Evolutionary conservation across 2,888 invertebrate species (phyloP).

Genomic region (Ariolimax columbianus): DNA sequence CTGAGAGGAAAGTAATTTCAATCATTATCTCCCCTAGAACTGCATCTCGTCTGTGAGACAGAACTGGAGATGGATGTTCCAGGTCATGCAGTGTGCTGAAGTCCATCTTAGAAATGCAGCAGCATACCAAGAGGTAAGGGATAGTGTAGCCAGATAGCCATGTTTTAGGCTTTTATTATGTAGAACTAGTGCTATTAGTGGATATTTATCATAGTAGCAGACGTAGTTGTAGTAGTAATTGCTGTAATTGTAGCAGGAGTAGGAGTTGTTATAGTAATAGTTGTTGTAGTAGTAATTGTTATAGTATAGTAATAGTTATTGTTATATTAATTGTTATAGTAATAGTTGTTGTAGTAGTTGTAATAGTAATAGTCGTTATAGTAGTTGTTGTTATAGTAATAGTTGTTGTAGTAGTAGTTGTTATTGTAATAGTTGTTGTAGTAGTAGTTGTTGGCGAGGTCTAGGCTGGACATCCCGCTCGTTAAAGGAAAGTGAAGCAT

Average conservation of each 20-base stretch:
- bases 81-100: slow-evolving; percentile 74
- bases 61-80: slow-evolving; percentile 75
- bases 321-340: background rate
- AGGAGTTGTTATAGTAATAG: background rate
- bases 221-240: background rate
- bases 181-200: too few relatives aligned
- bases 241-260: background rate
- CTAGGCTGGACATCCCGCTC: too few relatives aligned
- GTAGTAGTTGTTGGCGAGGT: background rate
- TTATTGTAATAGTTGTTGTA: background rate
- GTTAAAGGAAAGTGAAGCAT: too few relatives aligned
- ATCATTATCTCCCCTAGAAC: slow-evolving; percentile 60
- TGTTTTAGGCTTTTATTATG: too few relatives aligned
- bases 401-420: background rate
- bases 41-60: slow-evolving; percentile 73
- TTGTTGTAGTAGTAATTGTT: background rate
- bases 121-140: slow-evolving; percentile 74
- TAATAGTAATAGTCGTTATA: background rate
- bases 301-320: background rate
- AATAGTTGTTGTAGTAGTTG: background rate
- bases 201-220: too few relatives aligned
- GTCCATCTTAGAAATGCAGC: slow-evolving; percentile 75
- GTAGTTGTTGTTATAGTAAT: background rate
- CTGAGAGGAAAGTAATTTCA: too few relatives aligned
- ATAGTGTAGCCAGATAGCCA: too few relatives aligned